These are phyloP conservation scores for Perca schrenkii DNA, from an alignment of 2,113 vertebrate genomes.

Conservation along the genomic window DNA sequence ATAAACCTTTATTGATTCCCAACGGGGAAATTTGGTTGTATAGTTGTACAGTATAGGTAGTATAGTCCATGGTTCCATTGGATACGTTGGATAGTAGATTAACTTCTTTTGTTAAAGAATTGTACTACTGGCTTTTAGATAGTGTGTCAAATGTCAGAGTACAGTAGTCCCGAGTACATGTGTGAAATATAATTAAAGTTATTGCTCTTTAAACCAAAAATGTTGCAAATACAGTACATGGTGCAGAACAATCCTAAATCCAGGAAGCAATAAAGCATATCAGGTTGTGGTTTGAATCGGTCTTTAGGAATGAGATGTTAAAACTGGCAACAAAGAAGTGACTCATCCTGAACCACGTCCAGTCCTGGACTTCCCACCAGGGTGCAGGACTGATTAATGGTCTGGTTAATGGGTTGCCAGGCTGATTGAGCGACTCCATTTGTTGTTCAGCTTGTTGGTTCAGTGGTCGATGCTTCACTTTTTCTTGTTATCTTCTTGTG, in stretches of 20 bases:
- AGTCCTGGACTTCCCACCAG: not conserved
- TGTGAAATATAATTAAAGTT: not conserved
- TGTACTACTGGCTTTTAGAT: no score
- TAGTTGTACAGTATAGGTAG: no score
- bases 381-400: constrained; percentile 18
- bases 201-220: not conserved
- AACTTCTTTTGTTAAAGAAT: no score
- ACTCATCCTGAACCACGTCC: not conserved
- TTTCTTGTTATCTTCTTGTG: constrained; percentile 18
- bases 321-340: not conserved
- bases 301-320: not conserved
- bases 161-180: not conserved
- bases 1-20: no score
- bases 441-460: constrained; percentile 21
- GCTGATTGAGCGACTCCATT: constrained; percentile 24
- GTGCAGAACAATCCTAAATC: not conserved
- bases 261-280: not conserved
- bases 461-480: not conserved
- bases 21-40: no score
- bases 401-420: not conserved
- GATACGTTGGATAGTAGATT: no score
- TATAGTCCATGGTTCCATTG: no score
- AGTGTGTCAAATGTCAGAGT: no score
- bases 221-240: not conserved
- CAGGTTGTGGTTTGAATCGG: not conserved